Evolutionary conservation across 2,888 invertebrate genomes (phyloP), one percentile per base, ranked within the genome.

Genomic region (Pteria penguin): DNA sequence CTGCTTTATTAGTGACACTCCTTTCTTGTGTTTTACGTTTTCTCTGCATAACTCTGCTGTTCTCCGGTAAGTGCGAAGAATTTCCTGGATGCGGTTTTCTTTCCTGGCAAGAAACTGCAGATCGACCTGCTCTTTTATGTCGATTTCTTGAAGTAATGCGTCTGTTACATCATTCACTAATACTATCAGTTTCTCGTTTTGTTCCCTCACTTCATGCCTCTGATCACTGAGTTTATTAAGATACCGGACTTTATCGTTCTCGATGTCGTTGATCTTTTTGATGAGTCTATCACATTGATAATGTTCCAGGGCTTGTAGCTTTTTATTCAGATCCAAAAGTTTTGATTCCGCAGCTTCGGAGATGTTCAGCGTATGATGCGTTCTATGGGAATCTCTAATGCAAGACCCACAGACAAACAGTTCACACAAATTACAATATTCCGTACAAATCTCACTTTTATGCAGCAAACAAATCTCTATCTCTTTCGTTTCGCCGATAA

Each of bases 61-160:
- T 24, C 57, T 57, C 22, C 31, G 31, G 24, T 52, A 29, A 22
- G 31, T 57, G 29, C 24, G 18, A 14, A 52, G 31, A 4, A 55
- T 22, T 18, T 57, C 33, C 4, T 26, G 29, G 24, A 68, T 11
- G 18, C 32, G 27, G 57, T 31, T 31, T 33, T 68, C 52, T 57
- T 55, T 68, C 18, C 68, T 54, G 14, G 27, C 26, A 1, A 68
- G 22, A 29, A 57, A 68, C 33, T 68, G 55, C 11, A 68, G n/a
- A 33, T 68, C 68, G 1, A 57, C 68, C 14, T 68, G 52, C 33
- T 68, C 68, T 32, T 68, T 68, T 14, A 57, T 68, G 11, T 68
- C 68, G 26, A 68, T 29, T 8, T 68, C 68, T 22, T 68, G 45
- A 14, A 68, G 33, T 24, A 58, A 14, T 1, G 5, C 26, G 24